Evolutionary conservation across 2,888 invertebrate species (phyloP), one percentile per base, ranked within the genome.

Genomic region (Oscheius sp.): DNA sequence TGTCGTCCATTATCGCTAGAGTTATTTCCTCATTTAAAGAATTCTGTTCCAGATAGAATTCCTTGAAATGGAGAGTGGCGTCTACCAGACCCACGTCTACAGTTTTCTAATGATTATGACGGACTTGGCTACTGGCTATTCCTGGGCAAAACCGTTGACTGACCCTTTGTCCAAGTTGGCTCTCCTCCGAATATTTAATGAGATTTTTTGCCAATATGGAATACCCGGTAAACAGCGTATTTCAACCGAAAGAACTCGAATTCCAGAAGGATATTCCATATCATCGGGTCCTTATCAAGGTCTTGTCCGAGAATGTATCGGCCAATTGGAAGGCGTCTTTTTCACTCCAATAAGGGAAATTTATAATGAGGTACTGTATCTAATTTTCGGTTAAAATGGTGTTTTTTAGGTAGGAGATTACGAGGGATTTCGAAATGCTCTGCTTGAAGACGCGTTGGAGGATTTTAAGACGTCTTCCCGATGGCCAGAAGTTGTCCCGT

Each of bases 401-500:
- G 2, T 2, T n/a, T 25, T 72, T 27, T 7, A 72, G 72, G 23
- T 23, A 16, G 74, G 74, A 0, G 72, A 72, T 0, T 80, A 80
- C 55, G 64, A 63, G 9, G 23, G 23, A 23, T 66, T 78, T 9
- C 75, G 75, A 7, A 29, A 69, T 16, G 71, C 72, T 68, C 45
- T 74, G 5, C n/a, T 76, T 23, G 73, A 72, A 1, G 16, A 69
- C n/a, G 49, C 80, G 0, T 29, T 61, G 12, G 45, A 52, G 2
- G 80, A 80, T 16, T 53, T 80, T 25, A 69, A 69, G 27, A 72
- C 66, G 0, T 43, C 61, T 12, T 72, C 71, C 56, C 74, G 80
- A 68, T 80, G 80, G 80, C 76, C 77, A 1, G 80, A 80, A 49
- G 73, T 75, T 43, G 7, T 78, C 13, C 77, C 69, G 5, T 78